Base-by-base conservation (phyloP, 1,140 invertebrate species). In the Amyelois transitella region DNA sequence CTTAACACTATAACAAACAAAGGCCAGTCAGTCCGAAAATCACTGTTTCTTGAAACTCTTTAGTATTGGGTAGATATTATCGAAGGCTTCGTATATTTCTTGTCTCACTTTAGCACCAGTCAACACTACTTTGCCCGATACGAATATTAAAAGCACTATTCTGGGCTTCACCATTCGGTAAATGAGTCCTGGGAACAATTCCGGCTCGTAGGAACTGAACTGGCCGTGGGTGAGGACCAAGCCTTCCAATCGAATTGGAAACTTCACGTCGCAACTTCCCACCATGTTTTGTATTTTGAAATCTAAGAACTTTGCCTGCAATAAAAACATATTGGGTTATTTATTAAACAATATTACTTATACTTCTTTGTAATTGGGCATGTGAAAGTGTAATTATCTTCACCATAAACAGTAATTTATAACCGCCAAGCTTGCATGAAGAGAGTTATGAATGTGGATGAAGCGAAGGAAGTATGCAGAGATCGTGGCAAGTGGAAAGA, bases 211-310 rank as follows among this genome's bases (percentile, higher is more conserved):
- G 68, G 96, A 98, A 84, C 96, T 98, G 90, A 99, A 99, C 89
- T 99, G 97, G 72, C 95, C 94, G 88, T 99, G 99, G 10, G 96
- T 98, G 17, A 99, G 90, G 47, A 99, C 97, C 47, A 99, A 90
- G 52, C 97, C 98, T 91, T 99, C 99, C 45, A 99, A 89, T 75
- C 98, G 93, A 66, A 99, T 99, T 4, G 98, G 98, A 90, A 99
- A 99, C 85, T 98, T 99, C 0, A 99, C 98, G 90, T 99, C 98
- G 90, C 98, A 99, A 76, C 97, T 99, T 8, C 98, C 99, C 43
- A 99, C 99, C 97, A 99, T 99, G 82, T 99, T 99, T 90, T 99
- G 98, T 66, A 99, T 98, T 92, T 99, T 99, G 81, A 99, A 99
- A 78, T 99, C 98, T 49, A 98, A 91, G 88, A 99, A 99, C 88